Conservation (phyloP, 2,888 invertebrate genomes). For the Adelphocoris suturalis region DNA sequence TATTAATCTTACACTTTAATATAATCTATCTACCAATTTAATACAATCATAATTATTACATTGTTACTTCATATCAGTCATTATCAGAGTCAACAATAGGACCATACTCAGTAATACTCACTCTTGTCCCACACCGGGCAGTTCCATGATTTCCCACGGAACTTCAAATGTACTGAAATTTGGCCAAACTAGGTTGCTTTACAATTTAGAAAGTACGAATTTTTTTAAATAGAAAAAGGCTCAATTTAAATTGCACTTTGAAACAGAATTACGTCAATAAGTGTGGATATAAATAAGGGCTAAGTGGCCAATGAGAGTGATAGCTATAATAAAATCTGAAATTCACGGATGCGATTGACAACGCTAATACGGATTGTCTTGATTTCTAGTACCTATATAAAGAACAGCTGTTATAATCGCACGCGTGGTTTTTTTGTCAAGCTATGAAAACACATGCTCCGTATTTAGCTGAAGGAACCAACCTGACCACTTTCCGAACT, state of each 20-base stretch:
- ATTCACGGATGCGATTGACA: not conserved
- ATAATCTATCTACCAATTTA: not conserved
- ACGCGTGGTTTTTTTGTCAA: constrained; percentile 4
- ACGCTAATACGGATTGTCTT: not conserved
- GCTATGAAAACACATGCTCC: constrained; percentile 19
- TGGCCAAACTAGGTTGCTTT: not conserved
- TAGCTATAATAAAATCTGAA: not conserved
- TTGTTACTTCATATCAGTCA: not conserved
- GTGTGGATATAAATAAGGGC: not conserved
- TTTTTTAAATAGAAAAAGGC: not conserved
- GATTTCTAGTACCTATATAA: not conserved
- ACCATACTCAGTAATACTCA: not conserved
- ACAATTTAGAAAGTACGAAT: not conserved
- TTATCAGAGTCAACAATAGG: not conserved
- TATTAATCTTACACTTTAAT: not conserved
- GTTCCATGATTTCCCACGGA: constrained; percentile 25
- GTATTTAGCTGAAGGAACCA: not conserved
- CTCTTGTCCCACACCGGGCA: not conserved
- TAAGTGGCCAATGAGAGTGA: not conserved
- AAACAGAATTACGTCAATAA: not conserved
- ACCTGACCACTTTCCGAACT: not conserved
- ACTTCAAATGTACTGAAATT: not conserved
- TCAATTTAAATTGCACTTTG: not conserved
- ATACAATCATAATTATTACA: not conserved
- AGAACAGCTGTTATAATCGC: constrained; percentile 16